Base-by-base conservation (phyloP, 2,888 invertebrate species). In the Andrena marginata region DNA sequence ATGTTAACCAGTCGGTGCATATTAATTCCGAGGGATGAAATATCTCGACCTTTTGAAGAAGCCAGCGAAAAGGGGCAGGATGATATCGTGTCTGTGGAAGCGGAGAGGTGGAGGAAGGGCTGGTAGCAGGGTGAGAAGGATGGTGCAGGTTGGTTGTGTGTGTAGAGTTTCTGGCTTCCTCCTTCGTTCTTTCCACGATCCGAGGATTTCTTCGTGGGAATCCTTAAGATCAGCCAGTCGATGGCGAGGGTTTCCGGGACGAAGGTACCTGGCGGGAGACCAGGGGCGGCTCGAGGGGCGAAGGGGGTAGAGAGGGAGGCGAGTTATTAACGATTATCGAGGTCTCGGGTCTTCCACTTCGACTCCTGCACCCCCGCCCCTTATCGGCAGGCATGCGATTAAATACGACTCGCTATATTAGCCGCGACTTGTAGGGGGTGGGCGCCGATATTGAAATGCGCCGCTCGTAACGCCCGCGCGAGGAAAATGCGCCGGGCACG, bases 241-340 rank as follows among this genome's bases (percentile, higher is more conserved):
- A 63, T 56, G 33, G 63, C 26, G 42, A 70, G 73, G 77, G 74
- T 81, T 84, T 84, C 82, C 78, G 69, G 71, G 71, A 74, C 72
- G 62, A 77, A 65, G 69, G 51, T 33, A 56, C 20, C 20, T 31
- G 48, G 48, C 26, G 29, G 23, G 35, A 35, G 42, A 29, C 26
- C 31, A 31, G 26, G 64, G 51, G 59, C 8, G 54, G 42, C 54
- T 13, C 26, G 63, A 59, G 31, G 59, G 54, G 64, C n/a, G 63
- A 31, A 48, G 56, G 60, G 23, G 33, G 54, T 59, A 70, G 48
- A 29, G 74, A 54, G 54, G 49, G 75, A 64, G 49, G 48, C 77
- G 84, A 85, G 87, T 91, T 90, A 89, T 90, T 91, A 91, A 91
- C 87, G 91, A 89, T 91, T 90, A 90, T 89, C 90, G 90, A 84